Evolutionary conservation across 2,797 vertebrate species (phyloP), one percentile per base, ranked within the genome.

Genomic region (Enteromius viviparus): DNA sequence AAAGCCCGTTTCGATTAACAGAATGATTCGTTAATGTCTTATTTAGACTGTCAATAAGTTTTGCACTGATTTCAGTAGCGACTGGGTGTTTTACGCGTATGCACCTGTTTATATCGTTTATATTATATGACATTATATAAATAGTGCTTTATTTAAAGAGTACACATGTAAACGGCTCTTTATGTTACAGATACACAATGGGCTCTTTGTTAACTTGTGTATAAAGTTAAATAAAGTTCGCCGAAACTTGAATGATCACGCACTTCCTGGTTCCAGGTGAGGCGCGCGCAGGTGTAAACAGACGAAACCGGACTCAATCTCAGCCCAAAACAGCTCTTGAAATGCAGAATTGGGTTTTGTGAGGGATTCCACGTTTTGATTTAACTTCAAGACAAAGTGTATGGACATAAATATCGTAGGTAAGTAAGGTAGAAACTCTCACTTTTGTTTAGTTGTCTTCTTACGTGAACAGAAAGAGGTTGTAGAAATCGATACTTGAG

Each of bases 221-320:
- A 79, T 70, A 3, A 37, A 19, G 40, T 45, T 40, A 53, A 76
- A 69, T 45, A 23, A 66, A 76, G 47, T 60, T 78, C 3, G 66
- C 11, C 4, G 45, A 76, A 32, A 37, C 53, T 45, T 23, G 42
- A 32, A 74, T 23, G 51, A 62, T 53, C 17, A 62, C 76, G 45
- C 58, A 62, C 87, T 88, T 88, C 87, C 87, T 85, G 87, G 82
- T 87, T 84, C 68, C 53, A 88, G 87, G 87, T 87, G 84, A 82
- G 79, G 8, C 51, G 58, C 65, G 74, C 21, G 60, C 78, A 81
- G 72, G 84, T 81, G 55, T 81, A 70, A 69, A 71, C 51, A 60
- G 14, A 55, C 37, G 12, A 58, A 60, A 45, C 34, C 11, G 15
- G 15, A 34, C 58, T 66, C 26, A 51, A 37, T 40, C 58, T 75